A percentile compares a stretch with the other conserved stretches of the same genome.
Conservation (phyloP, 2,113 vertebrate species). For the Cromileptes altivelis region DNA sequence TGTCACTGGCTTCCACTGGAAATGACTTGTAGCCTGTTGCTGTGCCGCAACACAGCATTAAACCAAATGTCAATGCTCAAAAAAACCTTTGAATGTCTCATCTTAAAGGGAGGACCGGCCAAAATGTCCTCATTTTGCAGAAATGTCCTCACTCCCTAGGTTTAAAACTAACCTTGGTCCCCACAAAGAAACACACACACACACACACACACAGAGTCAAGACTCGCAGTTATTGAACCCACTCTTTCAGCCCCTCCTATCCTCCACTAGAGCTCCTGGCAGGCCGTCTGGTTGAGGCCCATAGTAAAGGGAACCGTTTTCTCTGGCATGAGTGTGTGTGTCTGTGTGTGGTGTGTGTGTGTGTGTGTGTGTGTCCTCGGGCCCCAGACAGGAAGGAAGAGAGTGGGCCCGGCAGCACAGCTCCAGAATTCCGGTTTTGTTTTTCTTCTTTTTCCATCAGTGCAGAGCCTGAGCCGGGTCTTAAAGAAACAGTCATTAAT, state of each 20-base stretch:
- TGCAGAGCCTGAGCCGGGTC: conserved; percentile 63
- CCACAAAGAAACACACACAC: conserved; percentile 2
- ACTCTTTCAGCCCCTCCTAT: conserved; percentile 55
- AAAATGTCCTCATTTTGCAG: background rate
- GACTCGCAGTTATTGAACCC: conserved; percentile 61
- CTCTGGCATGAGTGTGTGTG: conserved; percentile 58
- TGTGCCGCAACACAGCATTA: background rate
- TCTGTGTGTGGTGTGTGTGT: conserved; percentile 45
- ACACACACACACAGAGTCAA: conserved; percentile 30
- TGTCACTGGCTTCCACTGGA: too few relatives aligned
- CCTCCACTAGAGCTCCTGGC: conserved; percentile 66
- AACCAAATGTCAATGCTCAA: background rate
- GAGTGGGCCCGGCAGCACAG: conserved; percentile 79
- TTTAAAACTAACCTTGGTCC: conserved; percentile 26
- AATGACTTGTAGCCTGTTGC: too few relatives aligned
- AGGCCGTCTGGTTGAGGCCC: conserved; percentile 77
- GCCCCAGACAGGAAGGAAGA: conserved; percentile 88
- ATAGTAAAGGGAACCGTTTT: conserved; percentile 74
- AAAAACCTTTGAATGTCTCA: background rate
- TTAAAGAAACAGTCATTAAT: conserved; percentile 84
- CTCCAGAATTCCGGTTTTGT: conserved; percentile 84
- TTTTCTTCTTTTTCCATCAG: conserved; percentile 85
- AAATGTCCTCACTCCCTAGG: conserved; percentile 6
- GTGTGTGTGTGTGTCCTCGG: conserved; percentile 62
- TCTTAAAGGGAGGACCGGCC: background rate